Evolutionary conservation across 2,797 vertebrate genomes (phyloP), one percentile per base, ranked within the genome.

Genomic region (Apogon hyalosoma): DNA sequence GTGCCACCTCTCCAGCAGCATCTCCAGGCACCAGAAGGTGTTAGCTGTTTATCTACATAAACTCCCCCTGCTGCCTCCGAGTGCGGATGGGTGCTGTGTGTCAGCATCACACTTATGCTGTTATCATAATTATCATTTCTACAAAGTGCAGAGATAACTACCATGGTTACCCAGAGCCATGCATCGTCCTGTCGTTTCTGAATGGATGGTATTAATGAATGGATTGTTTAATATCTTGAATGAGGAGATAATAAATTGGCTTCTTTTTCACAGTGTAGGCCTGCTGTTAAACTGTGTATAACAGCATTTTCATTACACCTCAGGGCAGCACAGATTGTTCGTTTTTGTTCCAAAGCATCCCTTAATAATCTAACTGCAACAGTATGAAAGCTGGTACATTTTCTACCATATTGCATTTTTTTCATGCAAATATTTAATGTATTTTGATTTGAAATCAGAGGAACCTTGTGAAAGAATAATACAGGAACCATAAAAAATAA

Each of bases 1-100:
- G 64, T 49, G 48, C 24, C 52, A 39, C 48, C 42, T 77, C 60
- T 63, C 72, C 55, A 74, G 68, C 53, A 54, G 56, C 56, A 52
- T 73, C 69, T 52, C 63, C 1, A 73, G 47, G 46, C 62, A 63
- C 52, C 7, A n/a, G 6, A 52, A 84, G 21, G 61, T 83, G 77
- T 65, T 73, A 73, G 36, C 41, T 68, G 79, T 79, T 85, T 64
- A 63, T 79, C 75, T 58, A 9, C 68, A 66, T 64, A 36, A 69
- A 71, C 42, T 60, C 43, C 46, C 40, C 19, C 43, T 19, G 51
- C 21, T 47, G 69, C 56, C 54, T 40, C 8, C 2, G 19, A 38
- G 47, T 18, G 47, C 36, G 48, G 67, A 45, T 13, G 39, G 47
- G 69, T 64, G 47, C 21, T 57, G 63, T 1, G 1, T 46, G 59